Conservation (phyloP, 2,113 vertebrate genomes). For the Bujurquina vittata region DNA sequence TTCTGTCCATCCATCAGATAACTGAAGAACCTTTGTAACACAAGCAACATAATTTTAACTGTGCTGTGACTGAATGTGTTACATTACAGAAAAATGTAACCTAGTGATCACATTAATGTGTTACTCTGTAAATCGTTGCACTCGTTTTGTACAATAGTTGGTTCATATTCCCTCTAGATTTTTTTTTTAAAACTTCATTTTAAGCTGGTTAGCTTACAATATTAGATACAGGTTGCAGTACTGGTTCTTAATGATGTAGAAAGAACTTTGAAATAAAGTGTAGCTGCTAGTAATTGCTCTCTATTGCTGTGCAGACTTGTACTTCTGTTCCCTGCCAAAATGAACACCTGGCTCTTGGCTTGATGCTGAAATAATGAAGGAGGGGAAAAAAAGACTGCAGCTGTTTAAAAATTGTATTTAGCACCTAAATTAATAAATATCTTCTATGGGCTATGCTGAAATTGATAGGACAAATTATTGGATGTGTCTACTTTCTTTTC, state of each 20-base stretch:
- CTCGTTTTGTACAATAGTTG: background rate
- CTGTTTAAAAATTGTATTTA: conserved; percentile 60
- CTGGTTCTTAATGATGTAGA: conserved; percentile 51
- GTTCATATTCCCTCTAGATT: background rate
- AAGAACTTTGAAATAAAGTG: conserved; percentile 58
- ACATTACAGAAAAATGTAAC: background rate
- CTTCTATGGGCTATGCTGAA: conserved; percentile 41
- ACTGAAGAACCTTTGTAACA: background rate
- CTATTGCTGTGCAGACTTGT: conserved; percentile 35
- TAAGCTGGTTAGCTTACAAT: background rate
- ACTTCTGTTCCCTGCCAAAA: conserved; percentile 56
- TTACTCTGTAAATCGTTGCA: background rate
- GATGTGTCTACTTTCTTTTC: conserved; percentile 39
- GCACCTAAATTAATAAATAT: conserved; percentile 59
- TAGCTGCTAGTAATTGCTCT: conserved; percentile 63
- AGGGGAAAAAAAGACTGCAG: conserved; percentile 22
- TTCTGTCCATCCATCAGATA: background rate
- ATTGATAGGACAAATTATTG: conserved; percentile 65
- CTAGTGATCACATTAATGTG: background rate
- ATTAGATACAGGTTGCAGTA: conserved; percentile 42
- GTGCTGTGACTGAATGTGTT: background rate
- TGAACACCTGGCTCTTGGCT: conserved; percentile 74
- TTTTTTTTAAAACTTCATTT: background rate
- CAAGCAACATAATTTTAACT: background rate
- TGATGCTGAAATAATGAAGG: conserved; percentile 56